These are phyloP conservation scores for Trachythela sp. DNA, from an alignment of 64 coral and sea anemone species.

Conservation along the genomic window DNA sequence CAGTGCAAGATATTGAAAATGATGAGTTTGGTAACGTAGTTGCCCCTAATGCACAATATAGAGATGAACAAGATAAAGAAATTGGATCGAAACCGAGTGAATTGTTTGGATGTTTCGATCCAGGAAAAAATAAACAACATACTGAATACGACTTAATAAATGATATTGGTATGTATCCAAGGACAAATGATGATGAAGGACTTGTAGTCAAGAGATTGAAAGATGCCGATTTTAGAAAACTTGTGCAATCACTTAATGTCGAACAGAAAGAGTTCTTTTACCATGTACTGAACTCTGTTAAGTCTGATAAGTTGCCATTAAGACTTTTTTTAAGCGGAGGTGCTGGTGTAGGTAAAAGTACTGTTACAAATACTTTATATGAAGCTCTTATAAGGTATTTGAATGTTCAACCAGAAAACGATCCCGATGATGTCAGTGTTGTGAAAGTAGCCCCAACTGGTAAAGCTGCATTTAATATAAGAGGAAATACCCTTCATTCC, in stretches of 20 bases:
- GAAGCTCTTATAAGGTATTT: background rate
- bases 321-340: background rate
- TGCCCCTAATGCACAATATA: conserved; percentile 59
- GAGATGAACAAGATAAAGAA: conserved; percentile 48
- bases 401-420: background rate
- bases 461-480: conserved; percentile 22
- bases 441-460: background rate
- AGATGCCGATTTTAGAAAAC: background rate
- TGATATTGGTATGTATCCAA: background rate
- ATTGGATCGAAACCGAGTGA: conserved; percentile 36
- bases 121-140: conserved; percentile 23
- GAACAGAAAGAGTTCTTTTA: background rate
- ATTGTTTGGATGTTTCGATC: background rate
- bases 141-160: background rate
- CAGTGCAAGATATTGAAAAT: too few relatives aligned
- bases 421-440: background rate
- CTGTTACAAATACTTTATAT: background rate
- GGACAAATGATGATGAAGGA: too few relatives aligned
- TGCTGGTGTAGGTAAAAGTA: conserved; percentile 6
- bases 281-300: background rate
- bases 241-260: conserved; percentile 1
- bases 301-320: background rate
- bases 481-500: conserved; percentile 44
- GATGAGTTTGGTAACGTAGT: background rate
- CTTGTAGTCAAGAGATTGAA: background rate